phyloP scores from a whole-genome alignment of 2,888 invertebrate genomes.

The Synergus japonicus region DNA sequence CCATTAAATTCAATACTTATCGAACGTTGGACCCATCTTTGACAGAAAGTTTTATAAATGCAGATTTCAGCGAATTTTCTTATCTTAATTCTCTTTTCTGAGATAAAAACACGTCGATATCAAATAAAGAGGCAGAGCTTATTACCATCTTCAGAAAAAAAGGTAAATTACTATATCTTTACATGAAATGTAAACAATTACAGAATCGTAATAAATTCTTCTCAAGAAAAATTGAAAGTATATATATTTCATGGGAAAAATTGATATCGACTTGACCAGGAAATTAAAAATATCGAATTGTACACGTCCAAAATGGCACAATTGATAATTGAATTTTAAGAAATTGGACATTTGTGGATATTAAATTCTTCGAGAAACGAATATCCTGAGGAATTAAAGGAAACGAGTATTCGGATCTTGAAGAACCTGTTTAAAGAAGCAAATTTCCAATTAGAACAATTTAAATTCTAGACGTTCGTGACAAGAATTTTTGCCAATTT shows the following conservation, averaged over 20 bases:
- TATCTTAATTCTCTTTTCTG: conserved; percentile 26
- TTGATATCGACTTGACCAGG: no score
- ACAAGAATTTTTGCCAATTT: conserved; percentile 11
- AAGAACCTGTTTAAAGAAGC: conserved; percentile 23
- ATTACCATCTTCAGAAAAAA: neutral
- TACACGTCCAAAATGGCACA: neutral
- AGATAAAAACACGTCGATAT: conserved; percentile 9
- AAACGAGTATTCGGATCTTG: neutral
- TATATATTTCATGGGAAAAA: neutral
- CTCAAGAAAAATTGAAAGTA: neutral
- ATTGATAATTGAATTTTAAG: neutral
- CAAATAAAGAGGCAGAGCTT: neutral
- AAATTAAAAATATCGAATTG: neutral
- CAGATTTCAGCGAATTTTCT: conserved; percentile 16
- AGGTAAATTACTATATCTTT: neutral
- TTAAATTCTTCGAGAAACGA: neutral
- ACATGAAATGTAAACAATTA: neutral
- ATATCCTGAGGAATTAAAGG: neutral
- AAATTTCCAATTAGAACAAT: conserved; percentile 37
- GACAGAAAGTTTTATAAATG: conserved; percentile 18
- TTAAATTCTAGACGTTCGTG: conserved; percentile 25
- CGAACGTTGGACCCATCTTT: conserved; percentile 7
- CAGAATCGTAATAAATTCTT: neutral
- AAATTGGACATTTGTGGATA: neutral
- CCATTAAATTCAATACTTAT: conserved; percentile 14